Evolutionary conservation across 2,797 vertebrate species (phyloP).

Genomic region (Lemur catta): DNA sequence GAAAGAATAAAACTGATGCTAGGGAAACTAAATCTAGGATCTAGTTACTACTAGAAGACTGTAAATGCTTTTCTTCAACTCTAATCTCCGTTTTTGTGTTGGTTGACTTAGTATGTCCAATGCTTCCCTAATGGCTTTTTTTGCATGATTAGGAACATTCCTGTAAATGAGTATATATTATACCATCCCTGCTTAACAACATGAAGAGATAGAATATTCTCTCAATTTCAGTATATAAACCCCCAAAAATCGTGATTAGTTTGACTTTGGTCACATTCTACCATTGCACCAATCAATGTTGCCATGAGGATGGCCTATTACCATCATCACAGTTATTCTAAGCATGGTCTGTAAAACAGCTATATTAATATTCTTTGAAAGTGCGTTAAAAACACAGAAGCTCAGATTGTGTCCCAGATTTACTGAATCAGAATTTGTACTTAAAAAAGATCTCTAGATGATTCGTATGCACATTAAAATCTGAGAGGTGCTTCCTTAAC

Average conservation of each 20-base stretch:
- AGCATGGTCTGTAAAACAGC: not conserved
- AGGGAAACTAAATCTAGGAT: not conserved
- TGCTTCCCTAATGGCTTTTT: not conserved
- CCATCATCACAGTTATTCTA: not conserved
- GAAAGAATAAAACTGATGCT: not conserved
- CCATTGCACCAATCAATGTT: not conserved
- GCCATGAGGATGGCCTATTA: not conserved
- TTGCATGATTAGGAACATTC: not conserved
- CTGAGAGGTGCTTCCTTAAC: not conserved
- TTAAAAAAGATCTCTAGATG: not conserved
- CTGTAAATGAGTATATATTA: not conserved
- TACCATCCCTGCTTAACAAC: not conserved
- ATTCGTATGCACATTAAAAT: not conserved
- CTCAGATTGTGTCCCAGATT: not conserved
- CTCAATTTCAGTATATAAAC: not conserved
- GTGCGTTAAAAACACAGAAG: not conserved
- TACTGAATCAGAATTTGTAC: not conserved
- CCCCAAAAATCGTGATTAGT: not conserved
- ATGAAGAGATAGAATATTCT: not conserved
- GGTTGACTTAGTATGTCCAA: not conserved
- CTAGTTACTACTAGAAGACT: not conserved
- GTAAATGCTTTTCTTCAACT: not conserved
- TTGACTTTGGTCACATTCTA: not conserved
- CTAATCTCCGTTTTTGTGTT: not conserved
- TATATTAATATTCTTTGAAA: not conserved